Percentiles rank a stretch among this genome's conserved stretches.
phyloP scores from a whole-genome alignment of 2,797 vertebrate species.

The Brachyrhaphis roseni region DNA sequence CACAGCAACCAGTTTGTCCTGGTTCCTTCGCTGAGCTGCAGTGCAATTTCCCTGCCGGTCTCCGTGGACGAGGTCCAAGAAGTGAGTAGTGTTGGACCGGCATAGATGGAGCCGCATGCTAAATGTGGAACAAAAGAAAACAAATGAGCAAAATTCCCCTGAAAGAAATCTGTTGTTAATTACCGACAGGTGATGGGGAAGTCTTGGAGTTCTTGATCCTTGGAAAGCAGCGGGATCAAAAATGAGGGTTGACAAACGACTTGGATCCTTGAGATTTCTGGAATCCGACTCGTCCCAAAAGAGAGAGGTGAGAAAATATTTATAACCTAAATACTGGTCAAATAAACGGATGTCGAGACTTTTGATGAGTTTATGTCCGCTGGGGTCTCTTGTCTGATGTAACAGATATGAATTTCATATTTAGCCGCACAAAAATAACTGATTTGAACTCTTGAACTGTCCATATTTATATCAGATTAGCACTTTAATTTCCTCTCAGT shows the following conservation, averaged over 20 bases:
- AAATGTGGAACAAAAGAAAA: constrained; percentile 48
- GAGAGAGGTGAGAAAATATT: constrained; percentile 19
- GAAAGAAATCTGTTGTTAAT: constrained; percentile 86
- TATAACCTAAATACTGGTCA: neutral
- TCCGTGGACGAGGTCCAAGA: constrained; percentile 55
- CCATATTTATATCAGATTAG: constrained; percentile 27
- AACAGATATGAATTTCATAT: constrained; percentile 23
- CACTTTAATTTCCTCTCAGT: constrained; percentile 18
- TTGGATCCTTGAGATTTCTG: constrained; percentile 47
- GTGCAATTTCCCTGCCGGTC: constrained; percentile 45
- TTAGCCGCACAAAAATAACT: constrained; percentile 20
- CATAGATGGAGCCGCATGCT: constrained; percentile 68
- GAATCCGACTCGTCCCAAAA: constrained; percentile 44
- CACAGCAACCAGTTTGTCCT: constrained; percentile 5
- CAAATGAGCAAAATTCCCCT: constrained; percentile 67
- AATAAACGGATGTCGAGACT: constrained; percentile 17
- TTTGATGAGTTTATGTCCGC: constrained; percentile 17
- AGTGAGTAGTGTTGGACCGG: constrained; percentile 80
- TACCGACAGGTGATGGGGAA: constrained; percentile 80
- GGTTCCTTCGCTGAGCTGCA: constrained; percentile 34
- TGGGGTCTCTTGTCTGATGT: constrained; percentile 14
- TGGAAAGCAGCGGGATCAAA: constrained; percentile 81
- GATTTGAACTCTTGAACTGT: constrained; percentile 6
- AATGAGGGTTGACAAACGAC: constrained; percentile 79
- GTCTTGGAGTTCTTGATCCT: constrained; percentile 76